Evolutionary conservation across 2,888 invertebrate species (phyloP).

Genomic region (Meteorus cinctellus): DNA sequence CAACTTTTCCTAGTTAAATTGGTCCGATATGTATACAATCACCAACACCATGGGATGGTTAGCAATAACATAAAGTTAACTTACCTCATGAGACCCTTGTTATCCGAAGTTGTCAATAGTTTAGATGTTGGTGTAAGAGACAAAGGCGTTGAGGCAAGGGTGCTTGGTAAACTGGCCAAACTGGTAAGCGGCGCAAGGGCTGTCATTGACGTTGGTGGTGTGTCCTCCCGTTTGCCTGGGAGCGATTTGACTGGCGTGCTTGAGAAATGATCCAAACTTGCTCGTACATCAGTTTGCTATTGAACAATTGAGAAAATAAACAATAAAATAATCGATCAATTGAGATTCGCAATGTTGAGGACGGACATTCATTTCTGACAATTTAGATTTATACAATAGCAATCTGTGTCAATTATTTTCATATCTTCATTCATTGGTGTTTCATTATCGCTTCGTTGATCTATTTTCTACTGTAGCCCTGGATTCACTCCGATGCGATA

Average conservation of each 20-base stretch:
- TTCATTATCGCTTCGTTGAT: conserved; percentile 26
- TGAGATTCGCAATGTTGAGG: no score
- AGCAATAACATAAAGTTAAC: conserved; percentile 41
- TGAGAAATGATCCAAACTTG: conserved; percentile 71
- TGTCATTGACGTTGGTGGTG: conserved; percentile 70
- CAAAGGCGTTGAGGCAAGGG: conserved; percentile 69
- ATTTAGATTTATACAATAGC: conserved; percentile 8
- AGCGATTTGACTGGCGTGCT: conserved; percentile 71
- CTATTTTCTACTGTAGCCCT: conserved; percentile 6
- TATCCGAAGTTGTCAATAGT: conserved; percentile 70
- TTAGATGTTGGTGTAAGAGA: conserved; percentile 71
- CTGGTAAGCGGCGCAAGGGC: conserved; percentile 71
- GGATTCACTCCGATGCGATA: conserved; percentile 30
- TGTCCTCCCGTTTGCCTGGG: conserved; percentile 71
- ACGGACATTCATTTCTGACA: not conserved
- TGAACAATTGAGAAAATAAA: conserved; percentile 35
- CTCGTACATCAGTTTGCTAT: conserved; percentile 71
- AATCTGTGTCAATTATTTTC: conserved; percentile 38
- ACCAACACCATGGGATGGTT: not conserved
- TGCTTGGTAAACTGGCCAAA: conserved; percentile 71
- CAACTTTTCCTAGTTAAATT: not conserved
- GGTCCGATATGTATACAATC: not conserved
- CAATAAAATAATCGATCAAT: conserved; percentile 33
- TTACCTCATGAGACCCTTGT: conserved; percentile 73
- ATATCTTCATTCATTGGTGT: conserved; percentile 33